phyloP scores from a whole-genome alignment of 2,113 vertebrate species.

The Synodontis membranacea region DNA sequence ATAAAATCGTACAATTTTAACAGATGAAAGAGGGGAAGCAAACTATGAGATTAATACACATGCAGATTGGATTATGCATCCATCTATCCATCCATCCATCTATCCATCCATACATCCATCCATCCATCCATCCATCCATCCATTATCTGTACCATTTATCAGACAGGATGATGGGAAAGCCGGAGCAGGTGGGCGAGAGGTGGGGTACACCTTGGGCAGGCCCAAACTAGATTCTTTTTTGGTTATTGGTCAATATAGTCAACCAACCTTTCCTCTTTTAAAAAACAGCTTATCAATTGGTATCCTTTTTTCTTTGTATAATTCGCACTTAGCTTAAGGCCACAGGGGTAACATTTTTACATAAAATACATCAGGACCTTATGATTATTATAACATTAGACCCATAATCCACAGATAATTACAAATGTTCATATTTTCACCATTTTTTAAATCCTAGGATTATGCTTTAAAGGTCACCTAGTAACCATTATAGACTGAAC shows the following conservation, averaged over 20 bases:
- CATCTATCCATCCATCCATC: no score
- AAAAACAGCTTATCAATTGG: not conserved
- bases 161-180: no score
- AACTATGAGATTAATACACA: not conserved
- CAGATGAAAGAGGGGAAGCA: not conserved
- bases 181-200: no score
- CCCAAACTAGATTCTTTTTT: not conserved
- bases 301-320: not conserved
- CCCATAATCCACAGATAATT: not conserved
- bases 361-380: not conserved
- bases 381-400: not conserved
- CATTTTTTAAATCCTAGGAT: not conserved
- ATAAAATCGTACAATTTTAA: not conserved
- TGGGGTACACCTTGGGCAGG: no score
- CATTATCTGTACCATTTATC: no score
- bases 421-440: not conserved
- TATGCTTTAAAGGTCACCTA: not conserved
- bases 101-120: no score
- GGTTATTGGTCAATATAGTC: not conserved
- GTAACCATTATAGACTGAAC: not conserved
- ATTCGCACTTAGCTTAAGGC: not conserved
- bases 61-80: no score
- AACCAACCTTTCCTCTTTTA: not conserved
- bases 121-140: no score
- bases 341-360: not conserved